Evolutionary conservation across 2,113 vertebrate species (phyloP).

Genomic region (Oriolus oriolus): DNA sequence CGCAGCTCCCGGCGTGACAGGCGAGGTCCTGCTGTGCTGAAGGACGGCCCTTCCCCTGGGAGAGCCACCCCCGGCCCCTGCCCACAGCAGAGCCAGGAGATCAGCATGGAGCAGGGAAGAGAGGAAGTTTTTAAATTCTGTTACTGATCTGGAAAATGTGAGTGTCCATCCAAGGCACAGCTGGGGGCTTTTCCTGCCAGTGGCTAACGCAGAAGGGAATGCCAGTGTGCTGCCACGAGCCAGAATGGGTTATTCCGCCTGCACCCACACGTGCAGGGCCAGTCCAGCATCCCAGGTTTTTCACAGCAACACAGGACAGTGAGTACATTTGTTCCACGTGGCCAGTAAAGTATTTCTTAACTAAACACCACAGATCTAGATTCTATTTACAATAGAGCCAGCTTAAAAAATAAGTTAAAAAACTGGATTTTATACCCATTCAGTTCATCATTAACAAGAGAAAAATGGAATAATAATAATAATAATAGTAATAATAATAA

Average conservation of each 20-base stretch:
- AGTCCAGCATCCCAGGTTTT: not conserved
- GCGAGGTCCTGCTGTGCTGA: not conserved
- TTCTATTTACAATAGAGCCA: constrained; percentile 64
- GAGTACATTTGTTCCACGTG: constrained; percentile 1
- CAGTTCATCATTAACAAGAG: constrained; percentile 74
- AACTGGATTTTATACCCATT: constrained; percentile 74
- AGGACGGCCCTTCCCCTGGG: not conserved
- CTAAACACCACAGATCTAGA: constrained; percentile 10
- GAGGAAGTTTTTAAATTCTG: not conserved
- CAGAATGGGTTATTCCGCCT: not conserved
- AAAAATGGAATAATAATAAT: constrained; percentile 64
- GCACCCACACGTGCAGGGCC: not conserved
- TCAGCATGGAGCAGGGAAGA: not conserved
- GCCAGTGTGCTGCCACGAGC: not conserved
- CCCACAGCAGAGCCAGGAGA: not conserved
- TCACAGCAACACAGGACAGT: constrained; percentile 21
- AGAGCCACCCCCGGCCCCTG: not conserved
- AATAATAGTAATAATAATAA: constrained; percentile 27
- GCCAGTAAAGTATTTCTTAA: constrained; percentile 13
- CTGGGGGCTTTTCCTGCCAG: not conserved
- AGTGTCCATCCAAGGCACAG: constrained; percentile 23
- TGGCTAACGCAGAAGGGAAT: not conserved
- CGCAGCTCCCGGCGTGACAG: not conserved
- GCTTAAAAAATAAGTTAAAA: constrained; percentile 71
- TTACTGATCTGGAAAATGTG: not conserved